These are phyloP conservation scores for Sycobia sp. DNA, from an alignment of 1,140 invertebrate genomes.

Conservation along the genomic window DNA sequence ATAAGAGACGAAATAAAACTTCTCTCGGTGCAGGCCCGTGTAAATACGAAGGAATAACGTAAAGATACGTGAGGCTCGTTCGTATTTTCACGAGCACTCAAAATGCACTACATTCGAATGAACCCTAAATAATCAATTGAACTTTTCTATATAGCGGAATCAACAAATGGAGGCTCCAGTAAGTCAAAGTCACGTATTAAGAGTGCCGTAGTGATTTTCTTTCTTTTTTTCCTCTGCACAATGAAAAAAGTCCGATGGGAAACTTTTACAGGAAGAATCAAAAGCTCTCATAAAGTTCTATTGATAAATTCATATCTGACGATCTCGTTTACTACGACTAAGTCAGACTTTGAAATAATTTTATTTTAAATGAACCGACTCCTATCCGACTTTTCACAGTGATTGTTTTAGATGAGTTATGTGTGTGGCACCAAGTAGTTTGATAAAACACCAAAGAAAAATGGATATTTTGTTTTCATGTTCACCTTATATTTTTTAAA, in stretches of 20 bases:
- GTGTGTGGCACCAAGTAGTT: constrained; percentile 28
- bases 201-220: constrained; percentile 52
- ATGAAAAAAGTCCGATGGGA: constrained; percentile 21
- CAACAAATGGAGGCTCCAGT: constrained; percentile 84
- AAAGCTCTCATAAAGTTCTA: not conserved
- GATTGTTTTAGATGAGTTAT: constrained; percentile 24
- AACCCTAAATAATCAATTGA: constrained; percentile 52
- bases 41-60: constrained; percentile 45
- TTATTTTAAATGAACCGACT: not conserved
- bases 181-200: constrained; percentile 67
- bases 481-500: constrained; percentile 5
- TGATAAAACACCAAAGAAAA: not conserved
- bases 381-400: constrained; percentile 23
- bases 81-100: constrained; percentile 48
- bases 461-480: not conserved
- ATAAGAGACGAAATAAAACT: not conserved
- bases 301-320: too few relatives aligned
- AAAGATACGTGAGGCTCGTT: constrained; percentile 33
- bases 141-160: constrained; percentile 70
- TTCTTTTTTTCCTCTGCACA: constrained; percentile 26
- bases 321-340: too few relatives aligned
- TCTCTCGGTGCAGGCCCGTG: constrained; percentile 40
- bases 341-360: not conserved
- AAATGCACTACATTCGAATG: constrained; percentile 32
- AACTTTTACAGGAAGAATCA: not conserved